phyloP scores from a whole-genome alignment of 2,113 vertebrate genomes.

The Atherinomorus stipes region DNA sequence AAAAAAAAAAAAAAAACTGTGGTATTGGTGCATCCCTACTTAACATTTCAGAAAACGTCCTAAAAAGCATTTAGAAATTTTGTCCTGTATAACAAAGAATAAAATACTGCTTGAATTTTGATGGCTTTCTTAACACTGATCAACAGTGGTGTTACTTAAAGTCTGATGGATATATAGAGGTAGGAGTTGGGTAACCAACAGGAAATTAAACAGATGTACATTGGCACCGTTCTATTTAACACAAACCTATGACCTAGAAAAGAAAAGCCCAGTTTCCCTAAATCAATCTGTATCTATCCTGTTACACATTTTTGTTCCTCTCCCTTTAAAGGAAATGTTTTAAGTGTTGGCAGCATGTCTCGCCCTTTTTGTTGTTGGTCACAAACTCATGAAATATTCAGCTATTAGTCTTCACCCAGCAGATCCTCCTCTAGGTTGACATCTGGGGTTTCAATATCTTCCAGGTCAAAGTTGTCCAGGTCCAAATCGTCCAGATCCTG shows the following conservation, averaged over 20 bases:
- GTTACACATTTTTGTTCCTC: not conserved
- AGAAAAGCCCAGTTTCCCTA: not conserved
- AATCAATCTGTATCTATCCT: not conserved
- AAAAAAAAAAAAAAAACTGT: no score
- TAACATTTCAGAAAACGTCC: not conserved
- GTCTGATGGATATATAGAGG: not conserved
- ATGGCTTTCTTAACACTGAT: slow-evolving; percentile 1
- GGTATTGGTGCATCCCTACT: not conserved
- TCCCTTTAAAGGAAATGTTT: not conserved
- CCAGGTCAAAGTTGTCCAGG: slow-evolving; percentile 92
- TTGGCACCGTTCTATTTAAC: not conserved
- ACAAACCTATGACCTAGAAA: not conserved
- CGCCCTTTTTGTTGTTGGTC: not conserved
- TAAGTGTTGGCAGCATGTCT: not conserved
- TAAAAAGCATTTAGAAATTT: not conserved
- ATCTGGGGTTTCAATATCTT: slow-evolving; percentile 91
- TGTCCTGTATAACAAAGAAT: rapidly evolving
- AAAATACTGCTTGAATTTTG: not conserved
- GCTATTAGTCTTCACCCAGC: slow-evolving; percentile 82
- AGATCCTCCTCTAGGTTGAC: slow-evolving; percentile 94
- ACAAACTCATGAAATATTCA: not conserved
- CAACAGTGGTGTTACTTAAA: not conserved
- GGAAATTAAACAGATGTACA: no score
- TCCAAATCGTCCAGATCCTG: slow-evolving; percentile 92
- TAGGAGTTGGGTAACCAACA: not conserved